A percentile compares a stretch with the other conserved stretches of the same genome.
These are phyloP conservation scores for Psephotus haematonotus DNA, from an alignment of 2,113 vertebrate species.

Conservation along the genomic window DNA sequence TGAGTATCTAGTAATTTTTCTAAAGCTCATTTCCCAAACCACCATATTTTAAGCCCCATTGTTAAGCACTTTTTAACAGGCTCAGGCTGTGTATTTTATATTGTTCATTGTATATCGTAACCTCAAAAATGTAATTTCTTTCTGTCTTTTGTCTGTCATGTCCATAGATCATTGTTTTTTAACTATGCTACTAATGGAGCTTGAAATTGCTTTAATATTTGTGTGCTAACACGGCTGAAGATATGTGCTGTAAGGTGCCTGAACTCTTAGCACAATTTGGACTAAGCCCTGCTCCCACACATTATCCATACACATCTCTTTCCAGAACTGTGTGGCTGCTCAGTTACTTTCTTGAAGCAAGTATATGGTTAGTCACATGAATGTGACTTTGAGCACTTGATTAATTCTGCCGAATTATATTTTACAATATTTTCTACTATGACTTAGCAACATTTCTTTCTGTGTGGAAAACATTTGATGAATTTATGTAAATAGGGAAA, in stretches of 20 bases:
- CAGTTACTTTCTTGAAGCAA: neutral
- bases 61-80: neutral
- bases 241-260: neutral
- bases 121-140: neutral
- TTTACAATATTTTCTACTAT: neutral
- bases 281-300: neutral
- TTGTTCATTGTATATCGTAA: neutral
- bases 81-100: neutral
- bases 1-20: neutral
- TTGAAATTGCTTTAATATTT: neutral
- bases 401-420: neutral
- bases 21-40: neutral
- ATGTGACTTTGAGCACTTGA: neutral
- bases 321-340: neutral
- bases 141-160: neutral
- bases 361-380: neutral
- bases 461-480: neutral
- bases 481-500: neutral
- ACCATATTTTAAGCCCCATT: neutral
- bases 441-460: neutral
- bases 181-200: neutral
- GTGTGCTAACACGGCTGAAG: neutral
- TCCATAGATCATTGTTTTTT: neutral
- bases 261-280: neutral
- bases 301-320: fast-evolving